Conservation (phyloP, 30 jellyfish, hydroid and myxozoan genomes). For the Aurelia aurita complex sp. Pacific region DNA sequence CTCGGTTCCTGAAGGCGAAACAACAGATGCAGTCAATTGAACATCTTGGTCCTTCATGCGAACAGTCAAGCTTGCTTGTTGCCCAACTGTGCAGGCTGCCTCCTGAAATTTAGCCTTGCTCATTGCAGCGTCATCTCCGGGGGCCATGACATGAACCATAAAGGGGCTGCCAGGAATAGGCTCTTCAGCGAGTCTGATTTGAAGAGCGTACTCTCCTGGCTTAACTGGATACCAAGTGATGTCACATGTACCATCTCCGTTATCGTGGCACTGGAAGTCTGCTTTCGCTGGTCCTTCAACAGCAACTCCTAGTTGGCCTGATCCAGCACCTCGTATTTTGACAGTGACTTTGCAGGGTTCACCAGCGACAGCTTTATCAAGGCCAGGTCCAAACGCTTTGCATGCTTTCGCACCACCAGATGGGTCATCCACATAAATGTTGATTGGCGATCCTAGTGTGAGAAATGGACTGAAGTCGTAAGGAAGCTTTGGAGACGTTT, state of each 20-base stretch:
- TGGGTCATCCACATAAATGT: too few relatives aligned
- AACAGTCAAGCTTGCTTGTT: slow-evolving; percentile 97
- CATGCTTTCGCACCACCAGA: too few relatives aligned
- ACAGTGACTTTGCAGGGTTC: too few relatives aligned
- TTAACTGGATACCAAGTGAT: slow-evolving; percentile 98
- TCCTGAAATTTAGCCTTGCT: slow-evolving; percentile 96
- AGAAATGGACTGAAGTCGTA: too few relatives aligned
- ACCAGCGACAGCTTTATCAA: too few relatives aligned
- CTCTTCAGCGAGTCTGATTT: slow-evolving; percentile 87
- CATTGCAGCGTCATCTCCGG: slow-evolving; percentile 94
- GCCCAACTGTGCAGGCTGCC: slow-evolving; percentile 93
- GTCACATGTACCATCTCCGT: slow-evolving; percentile 96
- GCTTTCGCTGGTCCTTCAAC: too few relatives aligned
- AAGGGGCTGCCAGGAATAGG: slow-evolving; percentile 98
- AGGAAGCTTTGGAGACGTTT: too few relatives aligned
- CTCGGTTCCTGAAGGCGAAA: slow-evolving; percentile 92
- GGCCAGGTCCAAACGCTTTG: too few relatives aligned
- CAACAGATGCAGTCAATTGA: slow-evolving; percentile 86
- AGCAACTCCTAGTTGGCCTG: too few relatives aligned
- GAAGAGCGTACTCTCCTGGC: slow-evolving; percentile 97
- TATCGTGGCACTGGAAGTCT: too few relatives aligned
- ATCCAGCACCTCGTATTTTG: too few relatives aligned
- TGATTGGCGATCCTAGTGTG: too few relatives aligned
- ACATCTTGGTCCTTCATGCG: slow-evolving; percentile 98
- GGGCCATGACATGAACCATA: slow-evolving; percentile 79